Conservation (phyloP, 1,140 invertebrate species). For the Charaxes varanes region DNA sequence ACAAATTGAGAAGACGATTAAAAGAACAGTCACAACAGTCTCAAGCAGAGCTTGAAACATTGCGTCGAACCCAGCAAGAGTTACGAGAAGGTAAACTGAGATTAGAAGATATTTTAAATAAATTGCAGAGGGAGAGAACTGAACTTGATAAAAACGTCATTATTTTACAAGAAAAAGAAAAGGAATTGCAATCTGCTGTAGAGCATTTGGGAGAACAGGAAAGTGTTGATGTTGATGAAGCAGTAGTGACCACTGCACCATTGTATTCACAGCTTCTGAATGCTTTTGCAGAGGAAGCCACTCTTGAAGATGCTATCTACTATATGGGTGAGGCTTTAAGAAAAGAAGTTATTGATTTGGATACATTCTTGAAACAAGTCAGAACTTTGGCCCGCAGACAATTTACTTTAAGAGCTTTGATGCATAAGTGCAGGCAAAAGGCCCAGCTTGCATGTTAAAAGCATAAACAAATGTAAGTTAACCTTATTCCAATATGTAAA, state of each 20-base stretch:
- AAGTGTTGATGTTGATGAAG: slow-evolving; percentile 95
- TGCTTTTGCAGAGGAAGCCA: slow-evolving; percentile 97
- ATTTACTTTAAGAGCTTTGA: slow-evolving; percentile 95
- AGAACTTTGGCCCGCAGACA: slow-evolving; percentile 95
- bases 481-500: too few relatives aligned
- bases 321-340: slow-evolving; percentile 97
- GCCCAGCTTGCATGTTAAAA: slow-evolving; percentile 88
- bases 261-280: slow-evolving; percentile 97
- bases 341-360: slow-evolving; percentile 94
- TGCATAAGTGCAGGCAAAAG: slow-evolving; percentile 97
- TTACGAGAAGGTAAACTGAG: slow-evolving; percentile 89
- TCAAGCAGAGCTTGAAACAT: slow-evolving; percentile 93
- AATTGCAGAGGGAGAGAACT: slow-evolving; percentile 88
- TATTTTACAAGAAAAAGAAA: slow-evolving; percentile 89
- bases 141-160: slow-evolving; percentile 91
- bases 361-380: slow-evolving; percentile 97
- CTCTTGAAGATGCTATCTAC: slow-evolving; percentile 98
- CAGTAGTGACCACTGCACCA: slow-evolving; percentile 96
- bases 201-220: slow-evolving; percentile 85
- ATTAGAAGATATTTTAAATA: slow-evolving; percentile 87
- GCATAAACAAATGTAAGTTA: too few relatives aligned
- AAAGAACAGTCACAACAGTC: slow-evolving; percentile 93
- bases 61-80: slow-evolving; percentile 92
- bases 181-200: slow-evolving; percentile 89
- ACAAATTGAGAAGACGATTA: slow-evolving; percentile 90